Base-by-base conservation (phyloP, 2,113 vertebrate genomes). In the Urocitellus parryii region DNA sequence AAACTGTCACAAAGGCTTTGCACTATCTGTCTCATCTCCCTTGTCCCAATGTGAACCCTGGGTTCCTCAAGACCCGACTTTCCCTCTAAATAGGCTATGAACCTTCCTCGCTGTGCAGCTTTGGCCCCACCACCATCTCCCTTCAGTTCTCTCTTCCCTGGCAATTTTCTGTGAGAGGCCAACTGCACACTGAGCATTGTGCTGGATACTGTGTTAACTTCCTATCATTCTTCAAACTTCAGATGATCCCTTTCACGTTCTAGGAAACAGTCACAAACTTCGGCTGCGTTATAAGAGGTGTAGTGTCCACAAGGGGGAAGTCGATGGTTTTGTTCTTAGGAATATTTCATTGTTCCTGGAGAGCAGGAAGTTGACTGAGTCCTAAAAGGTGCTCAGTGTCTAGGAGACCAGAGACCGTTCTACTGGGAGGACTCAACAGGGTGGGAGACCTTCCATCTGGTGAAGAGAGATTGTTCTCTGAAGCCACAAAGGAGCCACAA, bases 201-300 rank as follows among this genome's bases (percentile, higher is more conserved):
- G 32, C 34, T 45, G 34, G 58, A 27, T 9, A 20, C 67, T 45
- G 63, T 37, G 39, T 34, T 74, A 79, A 79, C 63, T 51, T 42
- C 32, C 39, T 12, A 7, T 58, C 58, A 14, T 80, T 77, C 32
- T 77, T 63, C 78, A 65, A 37, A 88, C 53, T 51, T 65, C 39
- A 53, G 56, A 8, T 58, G 56, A 74, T 29, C 42, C 11, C 6
- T 72, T 86, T 94, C 72, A 11, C 17, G 27, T 32, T 45, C 48
- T 34, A 37, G 25, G 63, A 90, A 27, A 84, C 45, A 67, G 51
- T 45, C 67, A 37, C 72, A 51, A 72, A 56, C 42, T 79, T 68
- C 78, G 70, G 74, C 68, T 84, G 39, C 8, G 53, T 93, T 70
- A 37, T 7, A 24, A 93, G 67, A 96, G 67, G 73, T 39, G 78